Evolutionary conservation across 2,797 vertebrate species (phyloP), one percentile per base, ranked within the genome.

Genomic region (Dicrostonyx torquatus): DNA sequence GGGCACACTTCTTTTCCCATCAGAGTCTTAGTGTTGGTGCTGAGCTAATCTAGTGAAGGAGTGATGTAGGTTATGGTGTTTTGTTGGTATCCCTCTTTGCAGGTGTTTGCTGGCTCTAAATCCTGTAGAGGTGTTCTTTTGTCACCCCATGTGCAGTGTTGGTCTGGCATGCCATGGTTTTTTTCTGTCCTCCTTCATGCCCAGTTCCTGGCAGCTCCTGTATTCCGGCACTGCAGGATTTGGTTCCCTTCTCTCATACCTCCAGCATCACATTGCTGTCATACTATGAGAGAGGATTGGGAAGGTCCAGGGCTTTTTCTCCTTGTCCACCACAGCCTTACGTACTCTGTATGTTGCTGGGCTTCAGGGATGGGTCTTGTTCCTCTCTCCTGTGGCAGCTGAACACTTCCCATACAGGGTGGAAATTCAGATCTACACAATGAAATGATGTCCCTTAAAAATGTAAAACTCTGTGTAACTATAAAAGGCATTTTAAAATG

Each of bases 401-500:
- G 60, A 83, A 37, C 62, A 12, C 45, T 77, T 87, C 37, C 83
- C 48, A 2, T 18, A 37, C 24, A n/a, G 75, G 64, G 79, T 68
- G 45, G 50, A 73, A 89, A 94, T 86, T 40, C 92, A 60, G 17
- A 83, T 90, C 62, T 78, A 83, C 15, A 66, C 53, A 92, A 95
- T 84, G 88, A 90, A 96, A 88, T 13, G 64, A 86, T 45, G 22
- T 73, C 66, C 8, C 87, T n/a, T 80, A 85, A 78, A 79, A 92
- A 50, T 91, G 45, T 78, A 93, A 96, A 94, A 78, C 43, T 84
- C 37, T 79, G 64, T 13, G 37, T 70, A 94, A 89, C 55, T 80
- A 93, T 78, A 83, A 89, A 94, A 86, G 86, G 77, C 17, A 95
- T 75, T 90, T 95, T 79, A 31, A 89, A 84, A 89, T n/a, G 58